Conservation (phyloP, 2,113 vertebrate species). For the Rynchops niger region DNA sequence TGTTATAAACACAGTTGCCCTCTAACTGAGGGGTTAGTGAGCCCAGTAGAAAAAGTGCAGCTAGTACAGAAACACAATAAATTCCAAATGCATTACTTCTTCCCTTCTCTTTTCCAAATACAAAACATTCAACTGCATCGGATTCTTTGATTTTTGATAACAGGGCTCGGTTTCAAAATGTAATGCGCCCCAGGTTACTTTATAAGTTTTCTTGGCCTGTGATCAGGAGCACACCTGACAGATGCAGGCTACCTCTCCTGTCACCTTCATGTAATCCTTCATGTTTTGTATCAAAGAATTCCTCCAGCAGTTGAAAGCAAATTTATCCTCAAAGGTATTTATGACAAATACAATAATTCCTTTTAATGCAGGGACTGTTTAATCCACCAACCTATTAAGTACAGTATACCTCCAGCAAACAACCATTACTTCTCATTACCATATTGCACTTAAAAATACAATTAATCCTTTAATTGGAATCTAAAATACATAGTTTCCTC, state of each 20-base stretch:
- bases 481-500: slow-evolving; percentile 56
- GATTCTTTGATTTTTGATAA: slow-evolving; percentile 74
- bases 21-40: not conserved
- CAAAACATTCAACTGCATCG: slow-evolving; percentile 41
- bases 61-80: not conserved
- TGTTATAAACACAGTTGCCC: not conserved
- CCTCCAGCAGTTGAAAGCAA: slow-evolving; percentile 66
- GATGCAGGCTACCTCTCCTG: slow-evolving; percentile 73
- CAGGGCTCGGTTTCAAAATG: slow-evolving; percentile 67
- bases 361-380: slow-evolving; percentile 68
- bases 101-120: slow-evolving; percentile 49
- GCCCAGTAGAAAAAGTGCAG: not conserved
- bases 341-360: slow-evolving; percentile 76
- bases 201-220: slow-evolving; percentile 68
- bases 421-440: slow-evolving; percentile 58
- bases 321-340: slow-evolving; percentile 75
- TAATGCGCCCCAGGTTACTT: slow-evolving; percentile 74
- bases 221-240: slow-evolving; percentile 80
- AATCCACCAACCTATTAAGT: slow-evolving; percentile 64
- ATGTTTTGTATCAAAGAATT: slow-evolving; percentile 75
- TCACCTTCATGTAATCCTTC: slow-evolving; percentile 74
- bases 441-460: slow-evolving; percentile 65
- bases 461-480: slow-evolving; percentile 69
- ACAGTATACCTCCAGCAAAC: slow-evolving; percentile 61
- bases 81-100: slow-evolving; percentile 47